phyloP scores from a whole-genome alignment of 2,797 vertebrate species.

The Phoxinus dragarum region DNA sequence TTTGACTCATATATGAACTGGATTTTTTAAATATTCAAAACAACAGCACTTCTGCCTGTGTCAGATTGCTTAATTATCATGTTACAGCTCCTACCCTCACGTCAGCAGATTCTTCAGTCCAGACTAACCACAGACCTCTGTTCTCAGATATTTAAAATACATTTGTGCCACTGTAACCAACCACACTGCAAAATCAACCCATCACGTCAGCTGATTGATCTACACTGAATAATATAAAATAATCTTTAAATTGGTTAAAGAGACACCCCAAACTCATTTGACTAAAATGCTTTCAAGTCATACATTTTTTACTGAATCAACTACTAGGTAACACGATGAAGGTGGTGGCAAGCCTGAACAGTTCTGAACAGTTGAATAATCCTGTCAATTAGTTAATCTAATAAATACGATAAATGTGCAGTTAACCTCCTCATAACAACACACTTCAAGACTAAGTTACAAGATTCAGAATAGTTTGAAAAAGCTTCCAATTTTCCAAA shows the following conservation, averaged over 20 bases:
- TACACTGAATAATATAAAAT: neutral
- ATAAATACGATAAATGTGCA: neutral
- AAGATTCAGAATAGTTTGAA: too few species aligned
- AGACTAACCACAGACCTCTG: conserved; percentile 45
- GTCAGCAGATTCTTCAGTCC: conserved; percentile 49
- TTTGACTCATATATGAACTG: neutral
- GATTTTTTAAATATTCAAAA: neutral
- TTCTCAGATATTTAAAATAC: conserved; percentile 27
- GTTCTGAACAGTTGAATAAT: neutral
- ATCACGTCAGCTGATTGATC: neutral
- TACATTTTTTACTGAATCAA: conserved; percentile 40
- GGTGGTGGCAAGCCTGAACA: neutral
- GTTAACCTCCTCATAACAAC: neutral
- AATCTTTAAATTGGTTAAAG: neutral
- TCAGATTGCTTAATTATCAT: conserved; percentile 50
- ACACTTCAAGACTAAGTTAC: neutral
- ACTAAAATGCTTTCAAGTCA: neutral
- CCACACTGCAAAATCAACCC: neutral
- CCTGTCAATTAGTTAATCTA: neutral
- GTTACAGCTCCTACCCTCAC: conserved; percentile 37
- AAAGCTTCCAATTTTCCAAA: neutral
- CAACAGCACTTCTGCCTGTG: neutral
- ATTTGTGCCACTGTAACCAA: conserved; percentile 21
- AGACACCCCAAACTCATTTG: neutral
- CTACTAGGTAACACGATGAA: neutral